Evolutionary conservation across 2,888 invertebrate species (phyloP), one percentile per base, ranked within the genome.

Genomic region (Diploptera punctata): DNA sequence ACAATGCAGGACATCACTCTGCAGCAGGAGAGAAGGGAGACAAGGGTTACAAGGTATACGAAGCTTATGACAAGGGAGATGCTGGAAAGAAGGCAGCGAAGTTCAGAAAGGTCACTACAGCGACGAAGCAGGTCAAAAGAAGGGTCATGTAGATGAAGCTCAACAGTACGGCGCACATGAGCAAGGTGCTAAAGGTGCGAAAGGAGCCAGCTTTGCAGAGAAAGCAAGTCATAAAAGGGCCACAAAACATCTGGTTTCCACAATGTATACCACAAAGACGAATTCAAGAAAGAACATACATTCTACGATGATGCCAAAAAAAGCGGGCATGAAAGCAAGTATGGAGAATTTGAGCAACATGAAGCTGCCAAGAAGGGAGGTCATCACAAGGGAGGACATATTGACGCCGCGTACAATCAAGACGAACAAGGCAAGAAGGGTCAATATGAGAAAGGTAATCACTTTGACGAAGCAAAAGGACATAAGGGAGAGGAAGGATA

Each of bases 271-370:
- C 87, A 88, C 82, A 92, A 92, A 84, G 90, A 93, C 79, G 93
- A 93, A 81, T 92, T 87, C 85, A 91, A 92, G 81, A 92, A 92
- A 79, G 90, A 91, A 78, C 91, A 91, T 77, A 89, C 89, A 77
- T 92, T 92, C 83, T 92, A 92, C 80, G 92, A 92, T 78, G 90
- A 90, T 65, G 87, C 88, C 29, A 89, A 91, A 79, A 87, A 88
- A 68, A 87, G 86, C 65, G 91, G 91, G 0, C 86, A 89, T 79
- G 89, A 87, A 79, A 87, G 88, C 74, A 90, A 90, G 78, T 87
- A 90, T 79, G 89, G 86, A 0, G 84, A 86, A 75, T 83, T 84
- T 74, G 84, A 88, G 73, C 84, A 84, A 47, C 84, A 88, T 47
- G 87, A 89, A 74, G 84, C 84, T 0, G 83, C 86, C 1, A 85